Conservation (phyloP, 1,140 invertebrate species). For the Drosophila neocordata region DNA sequence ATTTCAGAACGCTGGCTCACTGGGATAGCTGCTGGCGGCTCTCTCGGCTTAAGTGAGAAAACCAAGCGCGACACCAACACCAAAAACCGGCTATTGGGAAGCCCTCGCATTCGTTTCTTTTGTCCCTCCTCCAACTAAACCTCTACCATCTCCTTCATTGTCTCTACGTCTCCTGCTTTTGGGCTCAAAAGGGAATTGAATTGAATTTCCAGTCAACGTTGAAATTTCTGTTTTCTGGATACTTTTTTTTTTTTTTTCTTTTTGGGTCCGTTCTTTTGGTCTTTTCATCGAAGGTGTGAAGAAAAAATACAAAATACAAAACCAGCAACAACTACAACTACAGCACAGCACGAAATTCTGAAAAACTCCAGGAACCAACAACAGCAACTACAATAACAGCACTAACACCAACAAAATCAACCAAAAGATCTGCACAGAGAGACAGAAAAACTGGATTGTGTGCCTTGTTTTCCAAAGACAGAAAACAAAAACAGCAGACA, state of each 20-base stretch:
- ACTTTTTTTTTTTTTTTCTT: constrained; percentile 4
- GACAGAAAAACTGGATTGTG: constrained; percentile 73
- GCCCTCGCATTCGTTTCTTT: not conserved
- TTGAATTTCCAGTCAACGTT: constrained; percentile 78
- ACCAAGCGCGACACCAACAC: constrained; percentile 79
- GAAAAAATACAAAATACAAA: constrained; percentile 79
- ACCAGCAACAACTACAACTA: constrained; percentile 26
- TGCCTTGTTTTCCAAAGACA: constrained; percentile 62
- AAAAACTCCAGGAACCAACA: constrained; percentile 65
- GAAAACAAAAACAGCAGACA: constrained; percentile 15
- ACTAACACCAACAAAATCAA: constrained; percentile 64
- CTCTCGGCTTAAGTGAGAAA: constrained; percentile 72
- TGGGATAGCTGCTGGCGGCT: constrained; percentile 26
- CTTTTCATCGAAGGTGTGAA: constrained; percentile 74
- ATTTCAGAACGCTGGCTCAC: constrained; percentile 37
- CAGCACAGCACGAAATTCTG: constrained; percentile 73
- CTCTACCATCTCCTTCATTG: constrained; percentile 15
- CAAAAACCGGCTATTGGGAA: constrained; percentile 72
- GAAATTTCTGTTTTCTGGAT: constrained; percentile 52
- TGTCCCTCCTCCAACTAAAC: constrained; percentile 18
- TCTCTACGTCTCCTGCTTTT: constrained; percentile 37
- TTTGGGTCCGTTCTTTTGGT: constrained; percentile 41
- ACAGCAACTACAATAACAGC: constrained; percentile 35
- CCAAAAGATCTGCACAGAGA: constrained; percentile 67
- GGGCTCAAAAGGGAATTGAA: constrained; percentile 72